Conservation (phyloP, 1,140 invertebrate genomes). For the Ceratina australensis region DNA sequence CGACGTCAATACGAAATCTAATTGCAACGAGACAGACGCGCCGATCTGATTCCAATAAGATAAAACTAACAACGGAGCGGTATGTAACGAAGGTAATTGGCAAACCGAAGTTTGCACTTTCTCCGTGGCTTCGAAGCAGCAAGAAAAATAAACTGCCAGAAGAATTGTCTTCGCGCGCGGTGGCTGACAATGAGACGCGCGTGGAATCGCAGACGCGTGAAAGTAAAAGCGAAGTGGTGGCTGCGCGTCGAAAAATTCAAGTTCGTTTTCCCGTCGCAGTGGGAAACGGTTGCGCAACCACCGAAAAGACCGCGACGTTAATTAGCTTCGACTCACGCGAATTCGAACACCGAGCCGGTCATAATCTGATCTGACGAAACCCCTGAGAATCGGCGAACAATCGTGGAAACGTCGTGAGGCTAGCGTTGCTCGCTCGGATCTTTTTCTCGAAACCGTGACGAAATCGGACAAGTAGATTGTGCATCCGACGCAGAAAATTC, state of each 20-base stretch:
- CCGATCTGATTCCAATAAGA: no score
- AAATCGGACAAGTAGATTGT: slow-evolving; percentile 4
- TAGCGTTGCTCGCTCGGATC: slow-evolving; percentile 36
- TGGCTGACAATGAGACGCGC: neutral
- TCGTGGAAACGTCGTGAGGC: slow-evolving; percentile 49
- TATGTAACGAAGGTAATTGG: no score
- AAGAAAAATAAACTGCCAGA: no score
- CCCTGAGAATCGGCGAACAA: slow-evolving; percentile 52
- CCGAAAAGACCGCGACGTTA: slow-evolving; percentile 15
- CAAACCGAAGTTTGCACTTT: no score
- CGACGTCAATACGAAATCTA: no score
- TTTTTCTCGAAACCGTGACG: slow-evolving; percentile 42
- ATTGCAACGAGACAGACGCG: no score
- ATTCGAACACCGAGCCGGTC: slow-evolving; percentile 5
- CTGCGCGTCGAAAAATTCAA: neutral
- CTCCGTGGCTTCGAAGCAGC: no score
- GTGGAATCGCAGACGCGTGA: neutral
- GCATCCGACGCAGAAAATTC: no score
- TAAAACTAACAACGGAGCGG: no score
- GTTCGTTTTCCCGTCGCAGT: no score
- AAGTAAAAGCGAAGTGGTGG: neutral
- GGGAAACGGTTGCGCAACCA: neutral
- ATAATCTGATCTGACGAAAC: slow-evolving; percentile 54
- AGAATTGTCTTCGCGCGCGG: neutral
- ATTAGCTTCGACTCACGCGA: slow-evolving; percentile 21